These are phyloP conservation scores for Montifringilla adamsi DNA, from an alignment of 2,113 vertebrate genomes.

Conservation along the genomic window DNA sequence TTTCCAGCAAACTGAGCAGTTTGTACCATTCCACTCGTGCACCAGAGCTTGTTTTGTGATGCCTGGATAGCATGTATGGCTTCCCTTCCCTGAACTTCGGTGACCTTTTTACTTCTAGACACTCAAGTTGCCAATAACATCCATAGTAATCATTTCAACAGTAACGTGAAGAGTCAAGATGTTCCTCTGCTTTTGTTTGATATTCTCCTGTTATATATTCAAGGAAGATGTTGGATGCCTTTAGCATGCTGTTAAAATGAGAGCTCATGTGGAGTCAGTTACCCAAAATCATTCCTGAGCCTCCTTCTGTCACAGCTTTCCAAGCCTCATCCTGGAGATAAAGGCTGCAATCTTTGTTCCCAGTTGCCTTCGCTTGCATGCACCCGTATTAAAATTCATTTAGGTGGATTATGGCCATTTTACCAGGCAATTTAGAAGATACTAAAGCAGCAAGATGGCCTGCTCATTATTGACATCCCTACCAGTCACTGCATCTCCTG, in stretches of 20 bases:
- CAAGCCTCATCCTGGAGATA: not conserved
- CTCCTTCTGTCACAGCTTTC: not conserved
- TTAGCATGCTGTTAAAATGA: not conserved
- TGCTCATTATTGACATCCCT: not conserved
- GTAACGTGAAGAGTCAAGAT: not conserved
- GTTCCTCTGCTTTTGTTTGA: not conserved
- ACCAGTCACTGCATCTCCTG: not conserved
- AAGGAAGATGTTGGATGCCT: not conserved
- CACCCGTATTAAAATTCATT: not conserved
- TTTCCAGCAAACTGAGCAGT: not conserved
- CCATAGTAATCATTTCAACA: not conserved
- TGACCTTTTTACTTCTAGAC: not conserved
- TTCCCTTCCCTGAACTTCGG: not conserved
- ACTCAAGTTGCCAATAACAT: not conserved
- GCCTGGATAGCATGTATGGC: not conserved
- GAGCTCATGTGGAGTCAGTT: not conserved
- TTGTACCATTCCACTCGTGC: not conserved
- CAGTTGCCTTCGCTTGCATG: not conserved
- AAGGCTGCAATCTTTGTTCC: not conserved
- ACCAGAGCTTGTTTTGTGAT: not conserved
- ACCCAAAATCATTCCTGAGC: conserved; percentile 25
- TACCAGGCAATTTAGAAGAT: not conserved
- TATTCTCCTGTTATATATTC: conserved; percentile 4
- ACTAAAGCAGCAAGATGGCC: not conserved
- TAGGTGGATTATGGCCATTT: not conserved